Evolutionary conservation across 2,797 vertebrate species (phyloP), one percentile per base, ranked within the genome.

Genomic region (Macroramphosus scolopax): DNA sequence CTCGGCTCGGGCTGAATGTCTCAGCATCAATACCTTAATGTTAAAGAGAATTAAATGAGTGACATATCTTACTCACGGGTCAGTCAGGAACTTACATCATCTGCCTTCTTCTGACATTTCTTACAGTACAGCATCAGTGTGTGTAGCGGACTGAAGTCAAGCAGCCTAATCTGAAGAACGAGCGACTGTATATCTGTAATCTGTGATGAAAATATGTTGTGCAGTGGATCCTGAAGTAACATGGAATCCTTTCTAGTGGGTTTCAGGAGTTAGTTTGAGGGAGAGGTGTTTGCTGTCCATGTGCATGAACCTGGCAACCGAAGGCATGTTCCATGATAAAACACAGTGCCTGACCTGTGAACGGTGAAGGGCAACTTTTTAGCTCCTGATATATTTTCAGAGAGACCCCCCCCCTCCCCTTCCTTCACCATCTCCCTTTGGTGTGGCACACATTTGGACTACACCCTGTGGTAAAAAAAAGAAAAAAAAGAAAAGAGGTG

Each of bases 401-500:
- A 73, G 49, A 63, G 47, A 50, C 17, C 13, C 31, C 11, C 22
- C 20, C 33, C 15, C 38, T 17, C n/a, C 18, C 2, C n/a, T 24
- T 16, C 14, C 12, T 32, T 40, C 30, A 43, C 63, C 62, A 42
- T 71, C 63, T 68, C 54, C 36, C 50, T 81, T 86, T 80, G 72
- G 75, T 83, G 81, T 80, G 75, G 81, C 63, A 68, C 59, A 49
- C 50, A 66, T 75, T 80, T 84, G 78, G 82, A 84, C 54, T 48
- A 25, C 53, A 69, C 68, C 83, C 84, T 83, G 59, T 72, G 42
- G 26, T 51, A 51, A 71, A 50, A 67, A 47, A 45, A 17, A 5
- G 13, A 38, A 33, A 46, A 63, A 59, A 75, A 56, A 33, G 16
- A 56, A 66, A 75, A 70, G 18, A 61, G 54, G 44, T 57, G 68